Base-by-base conservation (phyloP, 2,113 vertebrate genomes). In the Lucifuga dentata region DNA sequence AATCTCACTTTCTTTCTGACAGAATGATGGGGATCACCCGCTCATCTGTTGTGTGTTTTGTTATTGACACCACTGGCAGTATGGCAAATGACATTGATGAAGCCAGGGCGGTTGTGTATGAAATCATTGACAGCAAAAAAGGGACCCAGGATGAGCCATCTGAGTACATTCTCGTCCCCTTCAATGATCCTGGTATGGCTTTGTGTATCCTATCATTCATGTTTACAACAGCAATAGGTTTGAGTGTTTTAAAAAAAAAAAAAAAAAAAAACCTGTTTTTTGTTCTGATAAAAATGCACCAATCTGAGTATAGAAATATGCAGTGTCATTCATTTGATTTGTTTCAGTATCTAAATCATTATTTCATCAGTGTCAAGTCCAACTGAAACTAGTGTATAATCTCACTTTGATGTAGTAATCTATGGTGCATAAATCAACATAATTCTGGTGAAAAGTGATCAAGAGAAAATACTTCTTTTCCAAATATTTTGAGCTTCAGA, bases 41-140 rank as follows among this genome's bases (percentile, higher is more conserved):
- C n/a, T 86, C 91, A 2, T 80, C 91, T 5, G 90, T 92, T 0
- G 52, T 94, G 17, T 88, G 81, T 56, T 93, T 94, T 55, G 93
- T 94, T 2, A 92, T 93, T 23, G 93, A 94, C 76, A 92, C 92
- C 12, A 93, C 91, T 1, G 88, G 85, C 46, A 92, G 92, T 20
- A 94, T 93, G 91, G 3, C 17, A 2, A 73, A 91, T n/a, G 90
- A 92, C 40, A 93, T 94, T 0, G 38, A 23, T 0, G 85, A 80
- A 39, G 90, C 90, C 29, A 86, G 74, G 39, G 32, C 20, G 0
- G 50, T 86, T 1, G 67, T 80, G 26, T 45, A 75, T 10, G 5
- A 83, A 15, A 88, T 94, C 48, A 92, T 93, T 56, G 89, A 93
- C 74, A 59, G 29, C 59, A 90, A 90, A 29, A 88, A 68, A 58